phyloP scores from a whole-genome alignment of 2,797 vertebrate genomes.

The Mormyrus hasselquistii region DNA sequence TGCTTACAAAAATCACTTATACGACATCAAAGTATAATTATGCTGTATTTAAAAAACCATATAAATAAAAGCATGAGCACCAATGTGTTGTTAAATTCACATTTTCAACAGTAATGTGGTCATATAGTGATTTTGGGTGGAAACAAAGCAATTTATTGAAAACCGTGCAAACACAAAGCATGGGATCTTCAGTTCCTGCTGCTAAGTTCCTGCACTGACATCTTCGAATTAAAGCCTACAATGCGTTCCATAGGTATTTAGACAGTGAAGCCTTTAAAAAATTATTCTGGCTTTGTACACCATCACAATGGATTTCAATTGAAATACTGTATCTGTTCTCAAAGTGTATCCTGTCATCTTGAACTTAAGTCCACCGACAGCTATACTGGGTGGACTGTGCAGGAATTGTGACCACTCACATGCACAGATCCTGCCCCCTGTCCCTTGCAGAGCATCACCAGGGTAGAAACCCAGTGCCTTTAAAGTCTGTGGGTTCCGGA shows the following conservation, averaged over 20 bases:
- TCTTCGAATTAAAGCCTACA: neutral
- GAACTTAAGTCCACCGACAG: neutral
- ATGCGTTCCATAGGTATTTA: neutral
- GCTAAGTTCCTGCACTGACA: neutral
- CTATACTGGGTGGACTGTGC: neutral
- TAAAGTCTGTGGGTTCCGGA: neutral
- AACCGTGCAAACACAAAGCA: neutral
- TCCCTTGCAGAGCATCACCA: neutral
- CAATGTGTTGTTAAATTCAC: neutral
- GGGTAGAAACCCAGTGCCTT: neutral
- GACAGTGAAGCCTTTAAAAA: neutral
- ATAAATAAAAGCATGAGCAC: neutral
- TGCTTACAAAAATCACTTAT: slow-evolving; percentile 9
- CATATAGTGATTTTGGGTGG: neutral
- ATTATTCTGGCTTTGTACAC: neutral
- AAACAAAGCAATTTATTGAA: neutral
- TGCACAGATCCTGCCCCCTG: neutral
- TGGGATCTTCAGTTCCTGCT: neutral
- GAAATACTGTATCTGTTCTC: neutral
- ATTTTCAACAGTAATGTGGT: neutral
- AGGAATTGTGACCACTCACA: neutral
- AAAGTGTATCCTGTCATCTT: neutral
- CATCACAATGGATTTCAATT: neutral
- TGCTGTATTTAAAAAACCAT: slow-evolving; percentile 3
- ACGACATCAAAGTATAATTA: slow-evolving; percentile 8